These are phyloP conservation scores for Anolis sagrei DNA, from an alignment of 2,113 vertebrate species.

Conservation along the genomic window DNA sequence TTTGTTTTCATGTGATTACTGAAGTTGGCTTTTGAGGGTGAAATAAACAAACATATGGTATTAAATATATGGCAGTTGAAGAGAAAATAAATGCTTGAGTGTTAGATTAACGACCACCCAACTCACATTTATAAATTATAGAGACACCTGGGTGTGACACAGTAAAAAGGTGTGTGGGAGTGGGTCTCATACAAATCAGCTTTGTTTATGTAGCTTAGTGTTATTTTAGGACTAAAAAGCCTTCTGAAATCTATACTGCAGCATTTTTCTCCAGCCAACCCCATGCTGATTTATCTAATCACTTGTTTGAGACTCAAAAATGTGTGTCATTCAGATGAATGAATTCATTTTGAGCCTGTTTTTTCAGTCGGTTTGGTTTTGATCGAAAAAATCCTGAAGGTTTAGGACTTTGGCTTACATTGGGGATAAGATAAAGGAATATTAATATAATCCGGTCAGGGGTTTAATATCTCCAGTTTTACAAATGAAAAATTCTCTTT, in stretches of 20 bases:
- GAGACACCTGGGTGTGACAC: not conserved
- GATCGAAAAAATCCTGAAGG: not conserved
- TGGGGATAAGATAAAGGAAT: constrained; percentile 2
- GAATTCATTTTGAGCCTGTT: not conserved
- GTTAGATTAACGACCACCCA: not conserved
- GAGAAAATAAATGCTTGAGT: not conserved
- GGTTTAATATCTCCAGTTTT: constrained; percentile 1
- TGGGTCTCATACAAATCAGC: not conserved
- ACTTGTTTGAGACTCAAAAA: constrained; percentile 5
- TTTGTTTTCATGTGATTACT: not conserved
- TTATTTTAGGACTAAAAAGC: not conserved
- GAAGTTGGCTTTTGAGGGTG: not conserved
- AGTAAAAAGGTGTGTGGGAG: not conserved
- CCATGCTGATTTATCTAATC: not conserved
- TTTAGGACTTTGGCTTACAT: not conserved
- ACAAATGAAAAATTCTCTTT: not conserved
- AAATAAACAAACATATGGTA: too few relatives aligned
- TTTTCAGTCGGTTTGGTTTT: constrained; percentile 12
- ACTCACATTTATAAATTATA: not conserved
- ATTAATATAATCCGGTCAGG: not conserved
- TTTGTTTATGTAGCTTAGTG: not conserved
- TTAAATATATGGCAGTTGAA: not conserved
- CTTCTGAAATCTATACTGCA: not conserved
- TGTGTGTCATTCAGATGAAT: not conserved
- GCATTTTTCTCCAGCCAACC: not conserved